Conservation (phyloP, 1,140 invertebrate genomes). For the Teleogryllus occipitalis region DNA sequence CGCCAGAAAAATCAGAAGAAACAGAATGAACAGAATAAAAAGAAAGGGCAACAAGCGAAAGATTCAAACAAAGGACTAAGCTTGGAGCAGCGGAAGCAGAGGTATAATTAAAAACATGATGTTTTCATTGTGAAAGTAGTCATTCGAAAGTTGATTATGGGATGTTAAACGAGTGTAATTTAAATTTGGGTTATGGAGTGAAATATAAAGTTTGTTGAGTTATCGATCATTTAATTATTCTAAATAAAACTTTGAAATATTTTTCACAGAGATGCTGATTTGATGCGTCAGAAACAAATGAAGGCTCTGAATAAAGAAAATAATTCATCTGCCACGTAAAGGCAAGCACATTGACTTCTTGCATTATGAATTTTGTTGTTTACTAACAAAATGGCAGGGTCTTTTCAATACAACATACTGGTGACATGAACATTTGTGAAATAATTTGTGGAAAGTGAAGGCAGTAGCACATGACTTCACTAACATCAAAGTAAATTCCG, state of each 20-base stretch:
- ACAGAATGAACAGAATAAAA: conserved; percentile 55
- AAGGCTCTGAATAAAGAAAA: conserved; percentile 32
- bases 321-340: background rate
- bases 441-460: background rate
- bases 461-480: background rate
- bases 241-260: conserved; percentile 17
- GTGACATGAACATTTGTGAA: background rate
- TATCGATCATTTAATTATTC: too few relatives aligned
- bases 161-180: background rate
- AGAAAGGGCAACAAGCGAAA: conserved; percentile 50
- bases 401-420: background rate
- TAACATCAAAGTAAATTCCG: background rate
- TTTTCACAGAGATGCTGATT: conserved; percentile 63
- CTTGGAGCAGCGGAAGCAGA: conserved; percentile 67
- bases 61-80: conserved; percentile 60
- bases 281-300: conserved; percentile 71
- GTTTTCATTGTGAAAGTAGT: conserved; percentile 13
- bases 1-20: conserved; percentile 75
- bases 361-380: background rate
- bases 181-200: background rate
- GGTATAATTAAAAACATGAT: conserved; percentile 39
- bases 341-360: background rate
- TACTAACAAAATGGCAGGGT: background rate
- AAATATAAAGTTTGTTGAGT: too few relatives aligned
- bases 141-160: conserved; percentile 7